Conservation (phyloP, 2,888 invertebrate genomes). For the Diaphora mendica region DNA sequence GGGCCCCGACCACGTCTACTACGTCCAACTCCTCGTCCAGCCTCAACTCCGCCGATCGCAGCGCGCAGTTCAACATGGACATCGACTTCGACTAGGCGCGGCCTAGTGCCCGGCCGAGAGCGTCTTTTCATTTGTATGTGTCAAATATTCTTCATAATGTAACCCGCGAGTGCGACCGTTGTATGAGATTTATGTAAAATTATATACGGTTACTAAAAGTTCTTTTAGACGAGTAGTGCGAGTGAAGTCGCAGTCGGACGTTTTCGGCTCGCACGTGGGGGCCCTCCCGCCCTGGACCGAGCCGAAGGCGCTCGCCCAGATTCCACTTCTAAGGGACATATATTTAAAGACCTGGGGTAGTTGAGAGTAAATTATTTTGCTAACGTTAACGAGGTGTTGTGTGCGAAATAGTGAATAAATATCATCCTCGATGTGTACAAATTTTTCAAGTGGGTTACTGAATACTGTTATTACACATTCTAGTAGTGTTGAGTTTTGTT, state of each 20-base stretch:
- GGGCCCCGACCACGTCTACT: conserved; percentile 37
- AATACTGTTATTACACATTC: conserved; percentile 34
- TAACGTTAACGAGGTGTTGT: conserved; percentile 26
- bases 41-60: conserved; percentile 58
- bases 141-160: conserved; percentile 35
- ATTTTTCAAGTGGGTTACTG: conserved; percentile 37
- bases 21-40: conserved; percentile 36
- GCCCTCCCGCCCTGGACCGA: not conserved
- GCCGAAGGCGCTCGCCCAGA: not conserved
- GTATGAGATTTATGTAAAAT: conserved; percentile 49
- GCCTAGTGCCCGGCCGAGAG: conserved; percentile 33
- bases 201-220: conserved; percentile 38
- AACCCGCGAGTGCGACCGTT: conserved; percentile 48
- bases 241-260: conserved; percentile 40
- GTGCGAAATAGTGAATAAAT: conserved; percentile 28
- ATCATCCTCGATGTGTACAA: conserved; percentile 39
- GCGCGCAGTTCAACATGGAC: conserved; percentile 79
- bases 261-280: conserved; percentile 26
- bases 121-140: conserved; percentile 45
- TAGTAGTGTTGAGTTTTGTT: conserved; percentile 45
- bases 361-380: conserved; percentile 32
- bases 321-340: not conserved
- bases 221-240: conserved; percentile 46
- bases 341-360: conserved; percentile 12
- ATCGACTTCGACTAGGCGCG: conserved; percentile 77